phyloP scores from a whole-genome alignment of 2,888 invertebrate species.

The Ichneumoninae sp. region DNA sequence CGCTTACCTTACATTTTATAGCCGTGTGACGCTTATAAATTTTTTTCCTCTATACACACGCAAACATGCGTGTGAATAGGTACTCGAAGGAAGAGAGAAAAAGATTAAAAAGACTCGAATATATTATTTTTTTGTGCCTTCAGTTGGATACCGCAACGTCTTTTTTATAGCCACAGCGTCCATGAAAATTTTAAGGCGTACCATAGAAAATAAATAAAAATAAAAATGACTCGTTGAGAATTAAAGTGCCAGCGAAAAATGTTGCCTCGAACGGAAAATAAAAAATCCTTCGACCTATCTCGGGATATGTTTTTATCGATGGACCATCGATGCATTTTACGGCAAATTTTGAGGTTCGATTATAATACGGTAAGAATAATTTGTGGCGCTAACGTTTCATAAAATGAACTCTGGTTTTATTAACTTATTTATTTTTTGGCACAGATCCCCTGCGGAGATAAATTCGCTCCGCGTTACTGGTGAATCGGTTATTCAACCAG shows the following conservation, averaged over 20 bases:
- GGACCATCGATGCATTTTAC: not conserved
- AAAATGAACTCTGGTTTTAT: not conserved
- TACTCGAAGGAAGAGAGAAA: not conserved
- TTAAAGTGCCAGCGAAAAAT: not conserved
- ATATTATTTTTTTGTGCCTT: not conserved
- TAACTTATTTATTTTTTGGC: not conserved
- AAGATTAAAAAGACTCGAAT: not conserved
- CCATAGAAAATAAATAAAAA: not conserved
- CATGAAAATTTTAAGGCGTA: not conserved
- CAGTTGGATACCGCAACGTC: not conserved
- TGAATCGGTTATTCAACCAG: conserved; percentile 10
- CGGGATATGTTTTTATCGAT: not conserved
- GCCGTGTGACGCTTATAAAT: conserved; percentile 13
- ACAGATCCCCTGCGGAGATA: not conserved
- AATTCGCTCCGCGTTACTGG: not conserved
- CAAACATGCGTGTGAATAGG: not conserved
- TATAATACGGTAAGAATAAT: not conserved
- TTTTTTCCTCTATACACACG: not conserved
- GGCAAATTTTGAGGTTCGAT: not conserved
- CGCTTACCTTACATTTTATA: not conserved
- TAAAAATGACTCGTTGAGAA: not conserved
- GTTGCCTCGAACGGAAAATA: not conserved
- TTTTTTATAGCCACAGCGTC: not conserved
- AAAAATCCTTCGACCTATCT: not conserved
- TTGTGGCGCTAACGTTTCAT: not conserved